Conservation (phyloP, 2,888 invertebrate species). For the Catocala sponsa region DNA sequence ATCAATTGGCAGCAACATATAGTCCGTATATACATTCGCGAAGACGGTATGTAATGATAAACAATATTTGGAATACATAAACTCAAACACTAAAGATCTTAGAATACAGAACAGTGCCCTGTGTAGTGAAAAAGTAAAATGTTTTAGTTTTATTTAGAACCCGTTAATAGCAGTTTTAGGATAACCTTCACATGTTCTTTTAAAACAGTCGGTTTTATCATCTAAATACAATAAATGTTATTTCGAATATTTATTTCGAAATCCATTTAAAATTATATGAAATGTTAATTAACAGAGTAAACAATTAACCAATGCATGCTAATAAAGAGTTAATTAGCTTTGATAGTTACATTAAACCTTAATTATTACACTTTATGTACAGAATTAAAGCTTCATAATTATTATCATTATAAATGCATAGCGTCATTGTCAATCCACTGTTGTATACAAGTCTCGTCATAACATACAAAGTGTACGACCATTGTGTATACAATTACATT, state of each 20-base stretch:
- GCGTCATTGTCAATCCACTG: no score
- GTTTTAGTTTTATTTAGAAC: slow-evolving; percentile 22
- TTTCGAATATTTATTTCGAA: no score
- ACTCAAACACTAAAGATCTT: slow-evolving; percentile 17
- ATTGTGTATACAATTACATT: no score
- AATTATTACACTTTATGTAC: neutral
- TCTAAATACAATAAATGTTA: neutral
- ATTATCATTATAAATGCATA: neutral
- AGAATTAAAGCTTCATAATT: neutral
- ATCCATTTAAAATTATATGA: no score
- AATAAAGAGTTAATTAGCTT: neutral
- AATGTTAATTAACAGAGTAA: neutral
- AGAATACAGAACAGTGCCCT: slow-evolving; percentile 28
- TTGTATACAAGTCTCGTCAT: no score
- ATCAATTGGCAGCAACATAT: slow-evolving; percentile 17
- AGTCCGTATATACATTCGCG: slow-evolving; percentile 26
- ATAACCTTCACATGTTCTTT: neutral
- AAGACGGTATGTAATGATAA: slow-evolving; percentile 30
- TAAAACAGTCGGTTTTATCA: neutral
- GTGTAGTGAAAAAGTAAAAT: slow-evolving; percentile 17
- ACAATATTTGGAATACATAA: slow-evolving; percentile 30
- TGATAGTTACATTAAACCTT: neutral
- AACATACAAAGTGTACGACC: no score
- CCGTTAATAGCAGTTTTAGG: slow-evolving; percentile 3
- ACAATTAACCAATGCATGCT: neutral